These are phyloP conservation scores for Spheniscus mendiculus DNA, from an alignment of 2,113 vertebrate species.

Conservation along the genomic window DNA sequence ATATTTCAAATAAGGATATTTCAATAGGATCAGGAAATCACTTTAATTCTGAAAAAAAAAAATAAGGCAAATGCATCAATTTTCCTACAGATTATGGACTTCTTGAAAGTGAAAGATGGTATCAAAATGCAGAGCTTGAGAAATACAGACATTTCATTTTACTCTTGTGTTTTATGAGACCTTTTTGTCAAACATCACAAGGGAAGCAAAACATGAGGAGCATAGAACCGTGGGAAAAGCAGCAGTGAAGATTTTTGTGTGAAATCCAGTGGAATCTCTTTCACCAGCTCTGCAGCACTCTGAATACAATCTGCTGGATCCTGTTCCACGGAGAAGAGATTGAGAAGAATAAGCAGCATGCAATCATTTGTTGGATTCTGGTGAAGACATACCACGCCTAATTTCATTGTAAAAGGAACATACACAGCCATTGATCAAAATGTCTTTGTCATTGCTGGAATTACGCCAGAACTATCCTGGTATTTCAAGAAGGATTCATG, in stretches of 20 bases:
- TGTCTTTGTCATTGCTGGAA: conserved; percentile 41
- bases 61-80: not conserved
- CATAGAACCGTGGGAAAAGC: not conserved
- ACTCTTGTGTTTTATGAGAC: not conserved
- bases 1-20: not conserved
- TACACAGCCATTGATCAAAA: conserved; percentile 38
- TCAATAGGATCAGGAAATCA: not conserved
- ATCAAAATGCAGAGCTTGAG: not conserved
- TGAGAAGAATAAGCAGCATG: not conserved
- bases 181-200: not conserved
- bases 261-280: not conserved
- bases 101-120: not conserved
- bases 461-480: not conserved
- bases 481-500: conserved; percentile 35
- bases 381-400: not conserved
- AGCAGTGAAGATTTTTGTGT: not conserved
- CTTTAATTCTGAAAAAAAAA: not conserved
- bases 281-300: not conserved
- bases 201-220: not conserved
- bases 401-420: conserved; percentile 18
- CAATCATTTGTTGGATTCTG: conserved; percentile 28
- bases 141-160: not conserved
- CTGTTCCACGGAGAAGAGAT: not conserved
- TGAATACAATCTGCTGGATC: conserved; percentile 11
- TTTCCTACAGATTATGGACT: not conserved